Evolutionary conservation across 2,113 vertebrate genomes (phyloP), one percentile per base, ranked within the genome.

Genomic region (Heterocephalus glaber): DNA sequence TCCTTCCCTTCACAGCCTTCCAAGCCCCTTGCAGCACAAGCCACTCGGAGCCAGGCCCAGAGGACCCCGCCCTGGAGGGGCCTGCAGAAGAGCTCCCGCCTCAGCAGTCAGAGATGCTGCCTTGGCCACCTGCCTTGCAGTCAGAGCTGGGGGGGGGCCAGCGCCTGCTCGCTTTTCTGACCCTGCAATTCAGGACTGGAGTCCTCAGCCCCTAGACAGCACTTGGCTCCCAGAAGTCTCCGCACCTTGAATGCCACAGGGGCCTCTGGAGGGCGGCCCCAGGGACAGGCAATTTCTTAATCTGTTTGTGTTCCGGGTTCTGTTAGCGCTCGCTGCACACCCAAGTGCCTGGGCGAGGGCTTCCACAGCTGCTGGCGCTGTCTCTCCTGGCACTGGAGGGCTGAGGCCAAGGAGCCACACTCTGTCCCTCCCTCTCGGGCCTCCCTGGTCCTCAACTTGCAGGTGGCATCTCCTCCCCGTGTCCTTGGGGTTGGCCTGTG

Each of bases 381-480:
- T 30, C 84, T 86, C 24, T 19, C 2, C 41, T 2, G 7, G 22
- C 4, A 7, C 41, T 12, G 33, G 35, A 44, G 1, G 22, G 10
- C 77, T 3, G 7, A n/a, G 82, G 6, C 49, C 26, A 30, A 1
- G 2, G 14, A 0, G 5, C 17, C 3, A 9, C 26, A 7, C 20
- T 3, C 14, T n/a, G 82, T 38, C 2, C 33, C 49, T 60, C n/a
- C n/a, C n/a, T 41, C 17, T 4, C 1, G 52, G 68, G 66, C 58
- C 82, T 76, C 47, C 13, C 11, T 3, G 0, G 28, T 10, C 33
- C 68, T 11, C 0, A 14, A 19, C 9, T 4, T 9, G 8, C 3
- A 14, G 44, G 4, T 0, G 19, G 4, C 3, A 0, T n/a, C 41
- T n/a, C 3, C 49, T 68, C 38, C 9, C 44, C 16, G 2, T 6